phyloP scores from a whole-genome alignment of 2,797 vertebrate species.

The Agapornis canus region DNA sequence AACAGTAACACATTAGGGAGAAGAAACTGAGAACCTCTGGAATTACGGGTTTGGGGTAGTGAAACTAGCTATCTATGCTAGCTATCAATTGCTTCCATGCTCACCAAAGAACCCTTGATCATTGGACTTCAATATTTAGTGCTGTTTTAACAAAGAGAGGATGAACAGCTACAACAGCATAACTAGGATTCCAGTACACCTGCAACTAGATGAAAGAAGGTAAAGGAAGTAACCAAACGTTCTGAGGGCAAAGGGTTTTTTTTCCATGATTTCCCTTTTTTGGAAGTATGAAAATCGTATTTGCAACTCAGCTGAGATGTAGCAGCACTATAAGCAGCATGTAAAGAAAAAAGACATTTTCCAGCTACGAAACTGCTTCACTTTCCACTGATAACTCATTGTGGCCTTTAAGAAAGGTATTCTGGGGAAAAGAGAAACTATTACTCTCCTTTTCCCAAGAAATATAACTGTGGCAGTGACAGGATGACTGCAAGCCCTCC shows the following conservation, averaged over 20 bases:
- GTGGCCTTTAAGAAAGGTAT: background rate
- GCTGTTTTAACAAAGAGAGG: background rate
- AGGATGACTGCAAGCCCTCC: background rate
- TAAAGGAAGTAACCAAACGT: background rate
- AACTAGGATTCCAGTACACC: background rate
- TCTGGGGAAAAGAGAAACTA: background rate
- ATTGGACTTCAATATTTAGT: background rate
- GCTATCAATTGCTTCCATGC: background rate
- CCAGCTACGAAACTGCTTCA: background rate
- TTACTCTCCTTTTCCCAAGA: background rate
- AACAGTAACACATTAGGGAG: background rate
- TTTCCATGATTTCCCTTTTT: background rate
- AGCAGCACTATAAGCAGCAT: background rate
- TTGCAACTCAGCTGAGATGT: background rate
- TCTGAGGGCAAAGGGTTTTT: background rate
- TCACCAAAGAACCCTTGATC: background rate
- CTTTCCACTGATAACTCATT: background rate
- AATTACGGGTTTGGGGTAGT: background rate
- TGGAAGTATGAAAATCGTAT: background rate
- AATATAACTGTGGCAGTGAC: background rate
- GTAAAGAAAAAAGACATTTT: background rate
- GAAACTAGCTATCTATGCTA: background rate
- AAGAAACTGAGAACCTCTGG: background rate
- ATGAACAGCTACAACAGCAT: rapidly evolving
- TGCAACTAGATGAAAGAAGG: background rate